Conservation (phyloP, 2,888 invertebrate genomes). For the Caenorhabditis zanzibari region DNA sequence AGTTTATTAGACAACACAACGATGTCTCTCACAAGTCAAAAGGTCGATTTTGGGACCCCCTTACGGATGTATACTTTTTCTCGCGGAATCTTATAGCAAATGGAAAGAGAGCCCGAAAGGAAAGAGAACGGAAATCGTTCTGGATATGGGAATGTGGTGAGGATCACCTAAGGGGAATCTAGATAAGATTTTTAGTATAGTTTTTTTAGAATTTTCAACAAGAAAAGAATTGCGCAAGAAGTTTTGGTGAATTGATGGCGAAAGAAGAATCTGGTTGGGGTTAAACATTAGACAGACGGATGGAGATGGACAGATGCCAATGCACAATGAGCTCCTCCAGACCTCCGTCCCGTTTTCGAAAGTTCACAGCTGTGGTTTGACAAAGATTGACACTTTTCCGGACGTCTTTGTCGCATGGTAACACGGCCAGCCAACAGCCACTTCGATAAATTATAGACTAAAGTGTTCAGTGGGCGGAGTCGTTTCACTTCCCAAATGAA, state of each 20-base stretch:
- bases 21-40: slow-evolving; percentile 35
- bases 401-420: slow-evolving; percentile 43
- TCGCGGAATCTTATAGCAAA: not conserved
- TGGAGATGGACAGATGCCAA: slow-evolving; percentile 55
- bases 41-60: slow-evolving; percentile 32
- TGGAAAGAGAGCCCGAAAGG: not conserved
- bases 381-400: slow-evolving; percentile 60
- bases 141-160: slow-evolving; percentile 29
- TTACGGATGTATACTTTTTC: slow-evolving; percentile 39
- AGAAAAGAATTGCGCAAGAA: slow-evolving; percentile 35
- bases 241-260: not conserved
- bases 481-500: not conserved
- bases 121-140: slow-evolving; percentile 44
- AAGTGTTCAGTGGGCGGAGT: slow-evolving; percentile 14
- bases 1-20: slow-evolving; percentile 54
- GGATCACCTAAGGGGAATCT: slow-evolving; percentile 30
- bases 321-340: slow-evolving; percentile 56
- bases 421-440: not conserved
- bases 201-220: slow-evolving; percentile 5
- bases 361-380: slow-evolving; percentile 66
- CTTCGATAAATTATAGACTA: slow-evolving; percentile 13
- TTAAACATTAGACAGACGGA: slow-evolving; percentile 40
- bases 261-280: slow-evolving; percentile 28
- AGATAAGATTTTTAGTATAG: not conserved
- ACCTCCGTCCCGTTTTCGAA: slow-evolving; percentile 26